Base-by-base conservation (phyloP, 2,888 invertebrate genomes). In the Andrena hattorfiana region DNA sequence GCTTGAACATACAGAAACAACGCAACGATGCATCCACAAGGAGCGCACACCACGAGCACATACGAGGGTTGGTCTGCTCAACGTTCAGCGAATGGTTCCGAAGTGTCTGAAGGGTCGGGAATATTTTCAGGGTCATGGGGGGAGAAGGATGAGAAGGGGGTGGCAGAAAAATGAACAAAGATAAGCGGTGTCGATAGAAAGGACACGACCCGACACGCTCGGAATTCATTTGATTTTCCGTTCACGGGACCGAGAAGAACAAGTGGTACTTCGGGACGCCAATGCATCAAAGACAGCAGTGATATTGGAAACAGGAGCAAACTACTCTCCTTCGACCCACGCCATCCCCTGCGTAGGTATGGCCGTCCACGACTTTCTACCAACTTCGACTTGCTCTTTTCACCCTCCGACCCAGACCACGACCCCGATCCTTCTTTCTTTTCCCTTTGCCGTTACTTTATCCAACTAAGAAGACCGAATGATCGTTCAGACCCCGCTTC, bases 181-280 rank as follows among this genome's bases (percentile, higher is more conserved):
- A 81, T 69, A 86, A 84, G 78, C 73, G 62, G 60, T 26, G 72
- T 72, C 49, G 56, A 67, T 70, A 72, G 64, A 42, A 71, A 76
- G 80, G 81, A 85, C 80, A 81, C 85, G 83, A 74, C 60, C 76
- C 77, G 77, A 87, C 85, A 86, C 71, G 82, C 51, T 81, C 60
- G 81, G 86, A 88, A 91, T 90, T 87, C 86, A 87, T 91, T 90
- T 86, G 83, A 80, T 88, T 89, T 88, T 84, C 84, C 81, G 87
- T 89, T 83, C 87, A 84, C 79, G 81, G 79, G 78, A 77, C 78
- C 83, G 78, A 79, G 72, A 66, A 77, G 84, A 88, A 89, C 88
- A 90, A 90, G 87, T 86, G 84, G 83, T 82, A 78, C 85, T 88
- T 76, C 67, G 68, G 75, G 79, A 88, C 71, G 77, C 77, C 85